Conservation (phyloP, 2,888 invertebrate species). For the Torymus tubicola region DNA sequence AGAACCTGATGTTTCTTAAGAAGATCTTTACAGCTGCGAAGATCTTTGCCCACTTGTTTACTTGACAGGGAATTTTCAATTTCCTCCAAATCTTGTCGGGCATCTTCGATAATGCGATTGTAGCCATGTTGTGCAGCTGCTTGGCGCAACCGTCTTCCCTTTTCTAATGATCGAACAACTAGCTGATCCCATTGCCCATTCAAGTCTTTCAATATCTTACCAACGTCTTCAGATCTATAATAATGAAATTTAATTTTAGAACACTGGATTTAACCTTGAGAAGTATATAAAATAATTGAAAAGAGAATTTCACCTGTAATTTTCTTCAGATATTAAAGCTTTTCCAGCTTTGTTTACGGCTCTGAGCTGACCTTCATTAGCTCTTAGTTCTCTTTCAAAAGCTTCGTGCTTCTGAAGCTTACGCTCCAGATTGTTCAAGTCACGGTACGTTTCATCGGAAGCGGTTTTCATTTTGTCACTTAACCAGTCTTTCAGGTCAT, state of each 20-base stretch:
- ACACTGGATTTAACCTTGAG: too few species aligned
- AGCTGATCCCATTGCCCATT: slow-evolving; percentile 89
- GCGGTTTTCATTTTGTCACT: slow-evolving; percentile 94
- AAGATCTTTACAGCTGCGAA: slow-evolving; percentile 93
- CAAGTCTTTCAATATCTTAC: slow-evolving; percentile 82
- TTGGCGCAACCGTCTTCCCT: slow-evolving; percentile 88
- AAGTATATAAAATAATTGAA: background rate
- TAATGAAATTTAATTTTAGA: background rate
- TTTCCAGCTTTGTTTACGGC: slow-evolving; percentile 90
- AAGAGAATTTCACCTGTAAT: slow-evolving; percentile 77
- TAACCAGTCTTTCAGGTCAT: slow-evolving; percentile 94
- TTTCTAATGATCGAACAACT: slow-evolving; percentile 82
- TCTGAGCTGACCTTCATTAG: slow-evolving; percentile 94
- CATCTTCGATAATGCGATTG: slow-evolving; percentile 91
- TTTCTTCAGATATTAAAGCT: slow-evolving; percentile 84
- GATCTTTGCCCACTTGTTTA: slow-evolving; percentile 90
- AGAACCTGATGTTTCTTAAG: slow-evolving; percentile 92
- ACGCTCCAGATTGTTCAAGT: slow-evolving; percentile 91
- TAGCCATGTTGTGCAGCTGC: slow-evolving; percentile 90
- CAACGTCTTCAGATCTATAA: slow-evolving; percentile 82
- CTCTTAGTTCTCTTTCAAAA: slow-evolving; percentile 94
- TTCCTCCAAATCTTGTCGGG: slow-evolving; percentile 90
- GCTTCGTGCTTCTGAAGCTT: slow-evolving; percentile 98
- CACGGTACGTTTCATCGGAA: slow-evolving; percentile 94
- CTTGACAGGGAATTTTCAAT: slow-evolving; percentile 88